Conservation (phyloP, 1,140 invertebrate genomes). For the Zelostemma sp. region DNA sequence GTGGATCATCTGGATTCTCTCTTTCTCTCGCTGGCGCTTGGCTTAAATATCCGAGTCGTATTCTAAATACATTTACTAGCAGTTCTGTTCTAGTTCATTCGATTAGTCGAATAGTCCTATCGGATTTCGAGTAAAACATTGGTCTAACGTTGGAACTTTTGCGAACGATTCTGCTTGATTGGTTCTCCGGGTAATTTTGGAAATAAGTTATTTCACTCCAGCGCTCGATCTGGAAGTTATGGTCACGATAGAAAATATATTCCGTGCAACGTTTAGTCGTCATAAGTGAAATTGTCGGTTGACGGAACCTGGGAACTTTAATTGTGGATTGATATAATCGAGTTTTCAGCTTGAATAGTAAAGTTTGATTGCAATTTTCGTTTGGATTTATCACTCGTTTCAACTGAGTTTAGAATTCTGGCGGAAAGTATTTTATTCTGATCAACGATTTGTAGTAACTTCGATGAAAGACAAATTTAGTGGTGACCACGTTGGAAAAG, state of each 20-base stretch:
- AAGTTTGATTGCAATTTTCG: too few relatives aligned
- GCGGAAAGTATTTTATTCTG: too few relatives aligned
- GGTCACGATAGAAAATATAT: background rate
- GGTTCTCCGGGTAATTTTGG: background rate
- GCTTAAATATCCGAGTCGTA: background rate
- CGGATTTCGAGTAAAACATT: background rate
- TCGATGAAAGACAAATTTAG: too few relatives aligned
- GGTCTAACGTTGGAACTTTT: background rate
- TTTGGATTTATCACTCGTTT: too few relatives aligned
- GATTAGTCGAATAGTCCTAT: background rate
- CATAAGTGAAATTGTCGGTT: background rate
- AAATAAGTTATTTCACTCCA: background rate
- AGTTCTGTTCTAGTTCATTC: background rate
- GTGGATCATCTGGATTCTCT: too few relatives aligned
- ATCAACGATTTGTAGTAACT: too few relatives aligned
- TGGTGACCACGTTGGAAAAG: too few relatives aligned
- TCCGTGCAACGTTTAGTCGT: background rate
- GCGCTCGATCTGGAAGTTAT: too few relatives aligned
- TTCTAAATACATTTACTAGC: background rate
- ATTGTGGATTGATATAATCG: background rate
- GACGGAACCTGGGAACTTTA: too few relatives aligned
- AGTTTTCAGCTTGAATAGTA: too few relatives aligned
- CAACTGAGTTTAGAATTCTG: too few relatives aligned
- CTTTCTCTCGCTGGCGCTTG: too few relatives aligned
- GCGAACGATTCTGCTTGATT: constrained; percentile 1